A percentile compares a stretch with the other conserved stretches of the same genome.
Conservation (phyloP, 2,888 invertebrate species). For the Rhorus exstirpatorius region DNA sequence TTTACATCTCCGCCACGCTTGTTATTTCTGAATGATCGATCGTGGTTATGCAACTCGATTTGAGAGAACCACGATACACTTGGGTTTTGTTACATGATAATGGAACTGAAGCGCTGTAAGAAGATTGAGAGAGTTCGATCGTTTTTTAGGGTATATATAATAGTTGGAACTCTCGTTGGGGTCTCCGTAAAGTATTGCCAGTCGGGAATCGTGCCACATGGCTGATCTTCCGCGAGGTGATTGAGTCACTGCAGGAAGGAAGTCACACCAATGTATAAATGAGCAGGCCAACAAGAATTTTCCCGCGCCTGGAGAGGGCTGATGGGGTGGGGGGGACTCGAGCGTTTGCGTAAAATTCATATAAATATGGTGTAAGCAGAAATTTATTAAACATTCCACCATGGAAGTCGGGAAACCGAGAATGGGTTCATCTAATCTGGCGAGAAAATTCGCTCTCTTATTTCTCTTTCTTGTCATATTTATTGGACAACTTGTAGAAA, state of each 20-base stretch:
- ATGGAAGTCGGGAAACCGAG: slow-evolving; percentile 28
- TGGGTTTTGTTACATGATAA: slow-evolving; percentile 45
- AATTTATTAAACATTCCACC: slow-evolving; percentile 49
- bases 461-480: slow-evolving; percentile 25
- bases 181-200: slow-evolving; percentile 43
- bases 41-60: slow-evolving; percentile 54
- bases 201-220: slow-evolving; percentile 65
- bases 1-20: slow-evolving; percentile 30
- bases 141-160: slow-evolving; percentile 35
- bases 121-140: slow-evolving; percentile 60
- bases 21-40: slow-evolving; percentile 60
- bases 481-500: slow-evolving; percentile 18
- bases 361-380: slow-evolving; percentile 54
- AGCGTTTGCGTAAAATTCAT: slow-evolving; percentile 35
- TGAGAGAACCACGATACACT: slow-evolving; percentile 28
- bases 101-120: slow-evolving; percentile 45
- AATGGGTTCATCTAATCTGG: slow-evolving; percentile 29
- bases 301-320: neutral
- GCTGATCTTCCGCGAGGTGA: slow-evolving; percentile 57
- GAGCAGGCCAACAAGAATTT: slow-evolving; percentile 11
- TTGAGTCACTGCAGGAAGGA: slow-evolving; percentile 58
- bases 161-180: slow-evolving; percentile 12
- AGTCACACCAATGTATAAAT: slow-evolving; percentile 31
- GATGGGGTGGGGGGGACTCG: slow-evolving; percentile 8
- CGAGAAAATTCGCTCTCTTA: slow-evolving; percentile 31